phyloP scores from a whole-genome alignment of 2,113 vertebrate species.

The Picathartes gymnocephalus region DNA sequence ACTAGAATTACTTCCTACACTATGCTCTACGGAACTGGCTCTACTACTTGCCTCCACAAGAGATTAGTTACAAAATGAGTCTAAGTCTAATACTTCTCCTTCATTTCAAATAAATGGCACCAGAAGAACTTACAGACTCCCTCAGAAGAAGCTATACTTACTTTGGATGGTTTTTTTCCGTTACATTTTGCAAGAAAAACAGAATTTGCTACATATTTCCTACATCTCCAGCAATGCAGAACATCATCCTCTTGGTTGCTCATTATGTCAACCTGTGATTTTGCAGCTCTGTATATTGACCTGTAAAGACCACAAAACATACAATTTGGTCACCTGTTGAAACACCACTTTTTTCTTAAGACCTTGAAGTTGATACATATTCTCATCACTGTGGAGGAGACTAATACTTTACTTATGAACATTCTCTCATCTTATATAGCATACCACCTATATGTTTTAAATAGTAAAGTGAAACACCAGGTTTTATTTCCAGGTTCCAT shows the following conservation, averaged over 20 bases:
- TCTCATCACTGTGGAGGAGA: background rate
- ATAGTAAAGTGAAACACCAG: background rate
- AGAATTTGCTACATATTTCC: constrained; percentile 65
- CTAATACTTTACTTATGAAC: background rate
- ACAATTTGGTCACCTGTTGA: background rate
- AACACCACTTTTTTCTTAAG: background rate
- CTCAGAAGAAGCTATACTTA: constrained; percentile 15
- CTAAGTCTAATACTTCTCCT: background rate
- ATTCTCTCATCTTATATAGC: background rate
- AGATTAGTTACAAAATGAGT: background rate
- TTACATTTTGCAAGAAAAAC: constrained; percentile 51
- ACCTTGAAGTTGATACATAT: background rate
- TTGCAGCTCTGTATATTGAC: constrained; percentile 44
- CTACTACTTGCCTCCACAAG: background rate
- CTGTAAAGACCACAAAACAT: background rate
- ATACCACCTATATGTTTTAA: background rate
- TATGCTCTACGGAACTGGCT: background rate
- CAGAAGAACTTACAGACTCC: background rate
- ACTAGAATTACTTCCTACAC: background rate
- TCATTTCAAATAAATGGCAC: background rate
- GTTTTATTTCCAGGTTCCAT: background rate
- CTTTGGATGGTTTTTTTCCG: background rate
- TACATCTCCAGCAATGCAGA: constrained; percentile 71
- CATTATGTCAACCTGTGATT: constrained; percentile 20
- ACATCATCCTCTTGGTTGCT: constrained; percentile 2